Evolutionary conservation across 2,113 vertebrate genomes (phyloP).

Genomic region (Polyodon spathula): DNA sequence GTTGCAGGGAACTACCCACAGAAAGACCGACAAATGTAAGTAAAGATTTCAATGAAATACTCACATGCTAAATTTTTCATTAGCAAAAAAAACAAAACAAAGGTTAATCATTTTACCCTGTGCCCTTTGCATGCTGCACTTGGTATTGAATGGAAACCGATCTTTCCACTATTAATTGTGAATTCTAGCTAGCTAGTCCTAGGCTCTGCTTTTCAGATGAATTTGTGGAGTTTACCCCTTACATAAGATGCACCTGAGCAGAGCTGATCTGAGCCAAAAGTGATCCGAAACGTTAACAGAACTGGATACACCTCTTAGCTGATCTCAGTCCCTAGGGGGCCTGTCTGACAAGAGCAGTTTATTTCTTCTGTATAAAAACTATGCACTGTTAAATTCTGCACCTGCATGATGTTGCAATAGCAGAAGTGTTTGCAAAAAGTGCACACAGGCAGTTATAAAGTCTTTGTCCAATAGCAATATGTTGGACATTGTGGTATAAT

Average conservation of each 20-base stretch:
- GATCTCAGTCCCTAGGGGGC: slow-evolving; percentile 22
- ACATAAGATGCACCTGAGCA: slow-evolving; percentile 39
- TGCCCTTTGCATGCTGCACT: too few species aligned
- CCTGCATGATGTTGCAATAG: slow-evolving; percentile 50
- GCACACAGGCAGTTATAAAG: slow-evolving; percentile 43
- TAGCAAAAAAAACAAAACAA: too few species aligned
- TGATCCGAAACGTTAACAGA: slow-evolving; percentile 23
- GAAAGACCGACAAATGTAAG: too few species aligned
- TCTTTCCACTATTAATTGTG: not conserved
- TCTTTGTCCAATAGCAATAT: slow-evolving; percentile 53
- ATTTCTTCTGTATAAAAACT: slow-evolving; percentile 32
- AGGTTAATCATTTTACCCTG: too few species aligned
- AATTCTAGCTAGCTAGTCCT: slow-evolving; percentile 14
- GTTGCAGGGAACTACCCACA: too few species aligned
- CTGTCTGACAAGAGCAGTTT: slow-evolving; percentile 36
- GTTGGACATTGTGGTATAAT: slow-evolving; percentile 46
- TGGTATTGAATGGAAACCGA: too few species aligned
- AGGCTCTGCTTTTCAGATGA: slow-evolving; percentile 18
- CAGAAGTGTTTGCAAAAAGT: slow-evolving; percentile 32
- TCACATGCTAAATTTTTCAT: too few species aligned
- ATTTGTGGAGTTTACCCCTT: slow-evolving; percentile 26
- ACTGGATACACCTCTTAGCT: slow-evolving; percentile 19
- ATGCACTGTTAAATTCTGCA: slow-evolving; percentile 42
- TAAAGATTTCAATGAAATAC: too few species aligned
- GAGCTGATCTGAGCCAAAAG: slow-evolving; percentile 26